Percentiles rank a stretch among this genome's conserved stretches.
phyloP scores from a whole-genome alignment of 1,140 invertebrate genomes.

The Centruroides vittatus region DNA sequence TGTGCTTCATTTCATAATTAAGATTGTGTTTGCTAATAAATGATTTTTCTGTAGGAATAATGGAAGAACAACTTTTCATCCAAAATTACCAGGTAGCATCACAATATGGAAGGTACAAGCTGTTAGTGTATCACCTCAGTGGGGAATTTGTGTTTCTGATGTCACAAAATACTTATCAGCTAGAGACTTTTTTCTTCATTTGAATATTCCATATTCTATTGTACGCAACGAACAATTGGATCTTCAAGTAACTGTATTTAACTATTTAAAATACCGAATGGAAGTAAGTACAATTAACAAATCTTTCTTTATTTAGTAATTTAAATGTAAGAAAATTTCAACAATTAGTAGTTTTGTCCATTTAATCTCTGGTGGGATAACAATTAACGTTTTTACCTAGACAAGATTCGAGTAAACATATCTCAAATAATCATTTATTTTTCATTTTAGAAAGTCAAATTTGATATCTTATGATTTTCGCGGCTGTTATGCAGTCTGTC shows the following conservation, averaged over 20 bases:
- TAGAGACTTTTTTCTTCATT: slow-evolving; percentile 27
- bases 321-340: too few relatives aligned
- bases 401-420: too few relatives aligned
- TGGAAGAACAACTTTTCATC: neutral
- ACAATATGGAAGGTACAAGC: slow-evolving; percentile 29
- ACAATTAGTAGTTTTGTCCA: too few relatives aligned
- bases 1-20: too few relatives aligned
- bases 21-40: too few relatives aligned
- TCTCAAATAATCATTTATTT: too few relatives aligned
- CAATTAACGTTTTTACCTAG: too few relatives aligned
- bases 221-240: slow-evolving; percentile 31
- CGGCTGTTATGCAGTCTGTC: too few relatives aligned
- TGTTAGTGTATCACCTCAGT: slow-evolving; percentile 21
- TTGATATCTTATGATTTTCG: too few relatives aligned
- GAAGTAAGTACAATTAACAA: neutral
- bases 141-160: slow-evolving; percentile 27
- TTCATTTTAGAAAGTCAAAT: too few relatives aligned
- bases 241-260: slow-evolving; percentile 28
- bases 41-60: neutral
- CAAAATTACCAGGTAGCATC: slow-evolving; percentile 28
- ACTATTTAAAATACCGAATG: slow-evolving; percentile 19
- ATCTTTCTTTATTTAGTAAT: too few relatives aligned
- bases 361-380: too few relatives aligned
- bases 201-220: slow-evolving; percentile 27
- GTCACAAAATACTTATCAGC: slow-evolving; percentile 23